A percentile compares a stretch with the other conserved stretches of the same genome.
These are phyloP conservation scores for Acleris laterana DNA, from an alignment of 2,888 invertebrate species.

Conservation along the genomic window DNA sequence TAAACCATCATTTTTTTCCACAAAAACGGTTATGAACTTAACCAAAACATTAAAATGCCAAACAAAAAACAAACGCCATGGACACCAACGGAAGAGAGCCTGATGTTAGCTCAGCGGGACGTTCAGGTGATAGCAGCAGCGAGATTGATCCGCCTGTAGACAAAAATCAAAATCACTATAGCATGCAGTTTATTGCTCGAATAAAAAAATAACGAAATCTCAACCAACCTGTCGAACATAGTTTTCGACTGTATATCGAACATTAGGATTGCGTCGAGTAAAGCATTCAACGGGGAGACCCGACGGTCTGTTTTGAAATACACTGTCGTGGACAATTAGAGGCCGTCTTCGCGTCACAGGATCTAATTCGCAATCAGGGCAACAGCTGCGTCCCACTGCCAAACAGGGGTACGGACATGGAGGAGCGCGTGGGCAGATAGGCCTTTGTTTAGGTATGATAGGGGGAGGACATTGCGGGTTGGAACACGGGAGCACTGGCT, in stretches of 20 bases:
- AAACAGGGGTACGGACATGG: conserved; percentile 77
- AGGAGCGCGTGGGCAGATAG: conserved; percentile 75
- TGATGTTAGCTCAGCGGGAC: conserved; percentile 58
- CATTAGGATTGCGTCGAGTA: conserved; percentile 57
- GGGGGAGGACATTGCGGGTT: conserved; percentile 83
- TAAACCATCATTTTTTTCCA: too few species aligned
- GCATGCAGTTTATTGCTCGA: not conserved
- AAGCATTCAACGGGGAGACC: conserved; percentile 61
- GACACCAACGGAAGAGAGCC: not conserved
- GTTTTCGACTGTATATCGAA: conserved; percentile 65
- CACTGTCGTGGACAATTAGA: conserved; percentile 83
- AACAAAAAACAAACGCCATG: not conserved
- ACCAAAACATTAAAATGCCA: not conserved
- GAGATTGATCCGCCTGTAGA: conserved; percentile 49
- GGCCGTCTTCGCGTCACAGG: conserved; percentile 85
- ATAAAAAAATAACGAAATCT: not conserved
- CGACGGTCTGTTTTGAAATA: conserved; percentile 66
- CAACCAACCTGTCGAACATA: conserved; percentile 62
- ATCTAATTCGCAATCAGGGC: conserved; percentile 71
- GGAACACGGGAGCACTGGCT: conserved; percentile 73
- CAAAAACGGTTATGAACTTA: not conserved
- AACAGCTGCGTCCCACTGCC: conserved; percentile 74
- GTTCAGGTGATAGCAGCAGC: conserved; percentile 48
- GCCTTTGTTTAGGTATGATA: conserved; percentile 75
- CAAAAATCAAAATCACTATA: conserved; percentile 10